Evolutionary conservation across 2,888 invertebrate species (phyloP).

Genomic region (Myopa tessellatipennis): DNA sequence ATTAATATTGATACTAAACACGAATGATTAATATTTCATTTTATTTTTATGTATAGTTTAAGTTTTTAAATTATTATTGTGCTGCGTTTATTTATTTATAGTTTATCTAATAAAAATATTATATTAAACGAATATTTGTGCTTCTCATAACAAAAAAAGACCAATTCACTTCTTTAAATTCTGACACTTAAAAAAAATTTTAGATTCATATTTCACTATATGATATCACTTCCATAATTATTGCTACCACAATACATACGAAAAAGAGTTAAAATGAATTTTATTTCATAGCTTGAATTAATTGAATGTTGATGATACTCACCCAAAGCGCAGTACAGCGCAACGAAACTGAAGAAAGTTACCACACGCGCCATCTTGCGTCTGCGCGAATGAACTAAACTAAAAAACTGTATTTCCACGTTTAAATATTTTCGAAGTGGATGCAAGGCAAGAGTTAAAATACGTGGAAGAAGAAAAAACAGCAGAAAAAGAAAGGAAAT

Average conservation of each 20-base stretch:
- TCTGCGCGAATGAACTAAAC: slow-evolving; percentile 57
- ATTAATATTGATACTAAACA: no score
- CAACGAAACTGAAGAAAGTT: slow-evolving; percentile 63
- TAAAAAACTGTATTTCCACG: slow-evolving; percentile 46
- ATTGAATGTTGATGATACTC: slow-evolving; percentile 51
- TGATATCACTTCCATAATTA: neutral
- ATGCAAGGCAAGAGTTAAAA: slow-evolving; percentile 2
- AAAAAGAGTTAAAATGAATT: no score
- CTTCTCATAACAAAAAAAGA: no score
- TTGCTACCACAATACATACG: neutral
- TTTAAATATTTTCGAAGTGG: slow-evolving; percentile 23
- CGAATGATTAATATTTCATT: no score
- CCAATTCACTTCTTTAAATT: no score
- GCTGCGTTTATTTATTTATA: no score
- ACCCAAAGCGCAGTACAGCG: slow-evolving; percentile 64
- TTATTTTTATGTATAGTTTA: no score
- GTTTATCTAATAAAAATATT: no score
- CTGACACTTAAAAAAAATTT: no score
- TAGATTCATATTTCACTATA: no score
- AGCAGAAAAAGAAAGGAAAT: slow-evolving; percentile 39
- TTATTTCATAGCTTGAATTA: neutral
- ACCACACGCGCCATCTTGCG: slow-evolving; percentile 67
- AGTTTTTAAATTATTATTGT: no score
- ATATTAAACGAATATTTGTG: no score
- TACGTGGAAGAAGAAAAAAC: slow-evolving; percentile 36